Conservation (phyloP, 2,113 vertebrate genomes). For the Conger conger region DNA sequence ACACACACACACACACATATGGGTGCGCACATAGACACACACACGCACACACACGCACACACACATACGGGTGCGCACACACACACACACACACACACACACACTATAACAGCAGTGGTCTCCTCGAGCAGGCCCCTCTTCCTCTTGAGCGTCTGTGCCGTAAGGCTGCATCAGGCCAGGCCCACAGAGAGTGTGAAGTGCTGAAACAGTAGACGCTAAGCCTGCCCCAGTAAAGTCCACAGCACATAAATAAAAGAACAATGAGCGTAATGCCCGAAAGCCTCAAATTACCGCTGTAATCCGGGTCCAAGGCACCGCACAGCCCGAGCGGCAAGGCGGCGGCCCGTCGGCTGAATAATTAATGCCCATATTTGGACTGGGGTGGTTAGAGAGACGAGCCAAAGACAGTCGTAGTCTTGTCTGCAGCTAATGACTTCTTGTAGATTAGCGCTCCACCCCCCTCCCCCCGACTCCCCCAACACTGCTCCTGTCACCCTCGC, state of each 20-base stretch:
- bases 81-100: not conserved
- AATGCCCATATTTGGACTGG: constrained; percentile 1
- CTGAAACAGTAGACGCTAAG: not conserved
- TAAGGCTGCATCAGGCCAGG: not conserved
- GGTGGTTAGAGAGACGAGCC: not conserved
- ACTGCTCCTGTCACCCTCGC: not conserved
- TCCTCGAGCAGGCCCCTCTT: not conserved
- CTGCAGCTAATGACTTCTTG: not conserved
- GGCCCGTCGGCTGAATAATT: not conserved
- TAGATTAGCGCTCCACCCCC: not conserved
- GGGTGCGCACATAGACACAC: not conserved
- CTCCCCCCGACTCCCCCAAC: not conserved
- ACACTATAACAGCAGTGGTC: not conserved
- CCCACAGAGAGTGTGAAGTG: not conserved
- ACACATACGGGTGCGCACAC: not conserved
- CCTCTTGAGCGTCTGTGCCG: not conserved
- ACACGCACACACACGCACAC: not conserved
- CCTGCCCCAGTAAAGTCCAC: constrained; percentile 17
- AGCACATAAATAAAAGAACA: constrained; percentile 33
- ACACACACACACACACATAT: not conserved
- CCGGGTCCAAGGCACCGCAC: constrained; percentile 1
- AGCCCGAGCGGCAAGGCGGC: not conserved
- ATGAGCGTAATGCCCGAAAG: constrained; percentile 30
- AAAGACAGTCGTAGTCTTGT: not conserved
- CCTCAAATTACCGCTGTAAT: constrained; percentile 31